These are phyloP conservation scores for Encarsia formosa DNA, from an alignment of 2,888 invertebrate species.

Conservation along the genomic window DNA sequence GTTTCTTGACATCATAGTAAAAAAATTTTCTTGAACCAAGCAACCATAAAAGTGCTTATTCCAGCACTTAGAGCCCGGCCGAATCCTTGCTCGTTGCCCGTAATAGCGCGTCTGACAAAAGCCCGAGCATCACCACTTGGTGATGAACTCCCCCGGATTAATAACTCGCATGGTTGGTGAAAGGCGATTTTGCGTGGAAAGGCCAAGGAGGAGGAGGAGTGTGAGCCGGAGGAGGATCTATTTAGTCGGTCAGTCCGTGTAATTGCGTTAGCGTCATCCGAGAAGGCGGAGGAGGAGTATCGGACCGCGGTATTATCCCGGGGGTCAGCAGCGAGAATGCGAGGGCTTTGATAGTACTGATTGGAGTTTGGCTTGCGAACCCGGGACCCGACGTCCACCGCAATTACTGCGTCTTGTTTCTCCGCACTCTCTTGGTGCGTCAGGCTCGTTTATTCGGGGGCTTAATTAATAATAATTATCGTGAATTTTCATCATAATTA, in stretches of 20 bases:
- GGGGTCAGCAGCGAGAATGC: slow-evolving; percentile 18
- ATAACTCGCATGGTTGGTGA: too few species aligned
- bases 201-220: neutral
- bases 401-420: slow-evolving; percentile 37
- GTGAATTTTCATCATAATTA: too few species aligned
- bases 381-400: slow-evolving; percentile 17
- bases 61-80: too few species aligned
- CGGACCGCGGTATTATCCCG: slow-evolving; percentile 32
- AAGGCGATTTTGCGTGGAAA: neutral
- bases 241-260: slow-evolving; percentile 28
- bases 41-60: too few species aligned
- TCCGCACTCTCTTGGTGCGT: slow-evolving; percentile 1
- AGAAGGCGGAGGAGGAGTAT: slow-evolving; percentile 12
- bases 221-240: neutral
- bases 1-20: too few species aligned
- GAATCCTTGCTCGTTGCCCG: too few species aligned
- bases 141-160: too few species aligned
- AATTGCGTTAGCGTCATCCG: slow-evolving; percentile 44
- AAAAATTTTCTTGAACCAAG: too few species aligned
- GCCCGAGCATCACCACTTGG: too few species aligned
- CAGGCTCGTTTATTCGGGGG: neutral
- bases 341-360: slow-evolving; percentile 43
- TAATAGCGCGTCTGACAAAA: too few species aligned
- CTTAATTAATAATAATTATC: too few species aligned
- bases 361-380: slow-evolving; percentile 37